Evolutionary conservation across 2,113 vertebrate genomes (phyloP).

Genomic region (Castor canadensis): DNA sequence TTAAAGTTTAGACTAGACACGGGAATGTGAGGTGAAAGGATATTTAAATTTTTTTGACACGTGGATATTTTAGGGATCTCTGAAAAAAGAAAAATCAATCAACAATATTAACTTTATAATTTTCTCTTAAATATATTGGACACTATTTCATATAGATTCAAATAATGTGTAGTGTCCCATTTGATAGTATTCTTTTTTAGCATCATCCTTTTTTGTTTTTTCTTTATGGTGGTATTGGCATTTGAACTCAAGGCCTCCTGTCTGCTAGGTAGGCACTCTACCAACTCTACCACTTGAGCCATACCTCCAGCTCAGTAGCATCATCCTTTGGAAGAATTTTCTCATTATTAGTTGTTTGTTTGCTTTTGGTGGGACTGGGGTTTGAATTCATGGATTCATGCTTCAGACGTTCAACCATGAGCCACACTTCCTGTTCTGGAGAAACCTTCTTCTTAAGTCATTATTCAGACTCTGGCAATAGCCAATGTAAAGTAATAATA

Average conservation of each 20-base stretch:
- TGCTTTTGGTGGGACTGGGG: no score
- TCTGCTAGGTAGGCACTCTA: no score
- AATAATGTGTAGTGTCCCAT: background rate
- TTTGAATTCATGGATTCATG: no score
- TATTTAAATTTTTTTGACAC: background rate
- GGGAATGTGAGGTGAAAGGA: background rate
- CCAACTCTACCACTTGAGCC: no score
- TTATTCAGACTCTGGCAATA: background rate
- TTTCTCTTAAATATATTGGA: conserved; percentile 43
- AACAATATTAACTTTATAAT: conserved; percentile 23
- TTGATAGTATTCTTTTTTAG: conserved; percentile 49
- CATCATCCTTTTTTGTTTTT: no score
- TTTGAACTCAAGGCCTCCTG: no score
- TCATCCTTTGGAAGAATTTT: conserved; percentile 35
- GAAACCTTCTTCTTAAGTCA: background rate
- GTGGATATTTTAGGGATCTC: background rate
- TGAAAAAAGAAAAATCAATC: background rate
- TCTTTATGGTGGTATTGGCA: no score
- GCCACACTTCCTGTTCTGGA: no score
- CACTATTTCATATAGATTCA: conserved; percentile 22
- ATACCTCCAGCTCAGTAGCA: no score
- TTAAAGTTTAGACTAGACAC: background rate
- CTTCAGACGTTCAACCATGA: no score
- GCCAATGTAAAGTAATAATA: background rate
- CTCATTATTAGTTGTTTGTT: no score